phyloP scores from a whole-genome alignment of 2,797 vertebrate genomes.

The Oreonectes daqikongensis region DNA sequence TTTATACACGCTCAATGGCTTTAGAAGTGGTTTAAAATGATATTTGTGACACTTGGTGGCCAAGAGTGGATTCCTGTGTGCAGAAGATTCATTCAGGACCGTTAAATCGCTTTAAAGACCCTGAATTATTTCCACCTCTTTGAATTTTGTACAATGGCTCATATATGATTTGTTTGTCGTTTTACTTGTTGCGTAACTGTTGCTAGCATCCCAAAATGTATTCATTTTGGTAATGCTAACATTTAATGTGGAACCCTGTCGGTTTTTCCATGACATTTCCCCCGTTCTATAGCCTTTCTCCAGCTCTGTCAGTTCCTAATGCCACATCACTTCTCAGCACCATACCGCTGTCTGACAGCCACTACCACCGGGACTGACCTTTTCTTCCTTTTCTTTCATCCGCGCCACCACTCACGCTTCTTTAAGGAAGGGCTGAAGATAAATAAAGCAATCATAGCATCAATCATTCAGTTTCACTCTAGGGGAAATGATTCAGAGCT shows the following conservation, averaged over 20 bases:
- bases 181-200: slow-evolving; percentile 14
- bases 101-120: background rate
- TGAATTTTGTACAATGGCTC: background rate
- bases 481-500: slow-evolving; percentile 28
- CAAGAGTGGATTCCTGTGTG: background rate
- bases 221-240: too few species aligned
- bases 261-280: slow-evolving; percentile 51
- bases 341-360: slow-evolving; percentile 50
- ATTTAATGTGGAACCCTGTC: slow-evolving; percentile 28
- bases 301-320: slow-evolving; percentile 53
- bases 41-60: background rate
- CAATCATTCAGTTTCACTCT: slow-evolving; percentile 33
- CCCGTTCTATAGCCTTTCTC: slow-evolving; percentile 45
- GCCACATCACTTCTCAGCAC: slow-evolving; percentile 52
- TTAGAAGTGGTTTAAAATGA: slow-evolving; percentile 14
- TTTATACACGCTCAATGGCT: slow-evolving; percentile 6
- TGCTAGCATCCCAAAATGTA: background rate
- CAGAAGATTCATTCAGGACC: too few species aligned
- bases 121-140: background rate
- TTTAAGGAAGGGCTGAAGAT: slow-evolving; percentile 22
- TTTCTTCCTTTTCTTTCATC: slow-evolving; percentile 45
- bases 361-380: slow-evolving; percentile 56
- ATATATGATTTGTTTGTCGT: background rate
- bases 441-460: slow-evolving; percentile 29
- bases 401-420: background rate